A percentile compares a stretch with the other conserved stretches of the same genome.
phyloP scores from a whole-genome alignment of 2,797 vertebrate species.

The Poecilia gillii region DNA sequence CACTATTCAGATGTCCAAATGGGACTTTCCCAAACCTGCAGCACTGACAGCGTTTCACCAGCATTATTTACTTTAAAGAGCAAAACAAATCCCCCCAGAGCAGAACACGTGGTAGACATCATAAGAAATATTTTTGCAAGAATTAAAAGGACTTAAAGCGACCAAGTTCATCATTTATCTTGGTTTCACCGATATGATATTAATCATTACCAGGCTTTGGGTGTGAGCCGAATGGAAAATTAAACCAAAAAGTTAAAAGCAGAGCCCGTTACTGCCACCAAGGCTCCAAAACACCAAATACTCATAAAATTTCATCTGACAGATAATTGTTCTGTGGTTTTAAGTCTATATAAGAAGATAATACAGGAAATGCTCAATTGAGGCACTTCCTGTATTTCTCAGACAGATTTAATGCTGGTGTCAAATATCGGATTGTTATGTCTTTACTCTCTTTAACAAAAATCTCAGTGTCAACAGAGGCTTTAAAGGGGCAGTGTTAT shows the following conservation, averaged over 20 bases:
- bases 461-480: not conserved
- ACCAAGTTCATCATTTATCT: not conserved
- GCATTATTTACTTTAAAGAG: not conserved
- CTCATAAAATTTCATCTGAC: not conserved
- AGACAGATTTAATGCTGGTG: not conserved
- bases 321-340: not conserved
- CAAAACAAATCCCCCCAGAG: not conserved
- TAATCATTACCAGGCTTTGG: not conserved
- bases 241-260: not conserved
- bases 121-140: not conserved
- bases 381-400: too few relatives aligned
- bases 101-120: not conserved
- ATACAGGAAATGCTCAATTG: not conserved
- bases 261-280: not conserved
- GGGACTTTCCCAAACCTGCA: constrained; percentile 17
- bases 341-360: not conserved
- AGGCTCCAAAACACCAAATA: not conserved
- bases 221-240: not conserved
- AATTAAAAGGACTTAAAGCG: not conserved
- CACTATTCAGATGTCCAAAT: constrained; percentile 47
- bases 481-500: not conserved
- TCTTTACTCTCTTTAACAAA: not conserved
- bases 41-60: not conserved
- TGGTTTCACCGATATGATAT: not conserved
- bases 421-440: not conserved